A percentile compares a stretch with the other conserved stretches of the same genome.
Conservation (phyloP, 2,113 vertebrate genomes). For the Hydropotes inermis region DNA sequence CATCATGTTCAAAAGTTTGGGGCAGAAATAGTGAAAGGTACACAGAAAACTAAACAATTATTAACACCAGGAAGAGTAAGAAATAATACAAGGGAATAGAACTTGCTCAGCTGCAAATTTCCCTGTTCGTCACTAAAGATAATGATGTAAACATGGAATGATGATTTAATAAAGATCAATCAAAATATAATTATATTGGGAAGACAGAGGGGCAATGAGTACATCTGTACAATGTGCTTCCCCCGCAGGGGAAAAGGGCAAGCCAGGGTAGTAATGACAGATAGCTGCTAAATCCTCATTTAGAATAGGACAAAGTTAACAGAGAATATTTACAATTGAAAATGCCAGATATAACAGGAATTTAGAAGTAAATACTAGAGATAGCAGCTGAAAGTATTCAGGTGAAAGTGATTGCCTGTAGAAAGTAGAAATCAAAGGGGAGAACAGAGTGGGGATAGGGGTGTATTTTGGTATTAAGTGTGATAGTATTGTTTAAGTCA, state of each 20-base stretch:
- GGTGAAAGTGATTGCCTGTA: neutral
- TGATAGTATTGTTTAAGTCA: neutral
- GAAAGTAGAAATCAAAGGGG: neutral
- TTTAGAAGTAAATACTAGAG: neutral
- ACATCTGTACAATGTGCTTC: neutral
- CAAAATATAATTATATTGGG: neutral
- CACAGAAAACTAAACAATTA: conserved; percentile 12
- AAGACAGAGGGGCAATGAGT: neutral
- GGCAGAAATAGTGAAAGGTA: neutral
- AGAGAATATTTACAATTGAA: neutral
- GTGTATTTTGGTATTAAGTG: neutral
- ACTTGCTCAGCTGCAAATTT: neutral
- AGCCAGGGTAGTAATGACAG: neutral
- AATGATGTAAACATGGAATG: neutral
- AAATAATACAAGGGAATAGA: neutral
- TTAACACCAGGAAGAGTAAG: neutral
- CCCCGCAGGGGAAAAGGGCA: neutral
- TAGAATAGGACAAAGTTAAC: neutral
- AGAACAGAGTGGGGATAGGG: neutral
- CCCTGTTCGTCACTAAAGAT: neutral
- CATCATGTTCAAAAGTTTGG: neutral
- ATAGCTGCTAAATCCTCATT: neutral
- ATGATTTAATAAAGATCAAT: neutral
- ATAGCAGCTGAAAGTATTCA: neutral
- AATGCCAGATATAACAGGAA: neutral